Conservation (phyloP, 2,888 invertebrate genomes). For the Agonum fuliginosum region DNA sequence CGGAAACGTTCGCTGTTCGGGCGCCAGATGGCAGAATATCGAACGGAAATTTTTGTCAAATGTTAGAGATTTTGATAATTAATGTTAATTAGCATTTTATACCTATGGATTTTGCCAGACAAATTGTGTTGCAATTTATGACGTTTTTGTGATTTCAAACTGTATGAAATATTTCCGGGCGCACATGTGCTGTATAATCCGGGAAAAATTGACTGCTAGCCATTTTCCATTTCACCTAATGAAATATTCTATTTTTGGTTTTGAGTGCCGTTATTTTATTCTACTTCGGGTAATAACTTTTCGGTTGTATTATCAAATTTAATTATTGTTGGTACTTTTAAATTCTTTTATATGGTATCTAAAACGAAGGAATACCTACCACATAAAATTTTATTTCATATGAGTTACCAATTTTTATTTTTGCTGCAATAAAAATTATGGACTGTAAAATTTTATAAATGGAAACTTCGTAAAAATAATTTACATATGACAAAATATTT, state of each 20-base stretch:
- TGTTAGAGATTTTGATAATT: conserved; percentile 17
- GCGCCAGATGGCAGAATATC: conserved; percentile 11
- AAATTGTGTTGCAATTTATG: conserved; percentile 15
- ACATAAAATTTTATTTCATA: conserved; percentile 42
- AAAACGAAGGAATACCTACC: conserved; percentile 16
- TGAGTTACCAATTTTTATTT: conserved; percentile 49
- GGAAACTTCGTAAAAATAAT: conserved; percentile 4
- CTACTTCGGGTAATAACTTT: conserved; percentile 11
- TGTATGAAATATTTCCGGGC: conserved; percentile 5
- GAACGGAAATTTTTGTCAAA: not conserved
- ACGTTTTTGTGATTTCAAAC: conserved; percentile 3
- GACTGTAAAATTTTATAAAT: conserved; percentile 37
- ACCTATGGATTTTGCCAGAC: conserved; percentile 13
- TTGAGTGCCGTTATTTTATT: conserved; percentile 1
- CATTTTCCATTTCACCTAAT: conserved; percentile 19
- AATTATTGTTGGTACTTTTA: conserved; percentile 35
- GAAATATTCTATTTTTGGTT: conserved; percentile 22
- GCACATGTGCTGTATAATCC: conserved; percentile 13
- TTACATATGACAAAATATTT: conserved; percentile 43
- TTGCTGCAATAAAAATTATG: conserved; percentile 45
- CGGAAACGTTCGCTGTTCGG: conserved; percentile 9
- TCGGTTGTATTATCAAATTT: conserved; percentile 21
- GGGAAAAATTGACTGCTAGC: conserved; percentile 12
- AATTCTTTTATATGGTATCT: conserved; percentile 35
- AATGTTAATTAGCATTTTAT: conserved; percentile 43